Evolutionary conservation across 2,888 invertebrate genomes (phyloP).

Genomic region (Cheilosia variabilis): DNA sequence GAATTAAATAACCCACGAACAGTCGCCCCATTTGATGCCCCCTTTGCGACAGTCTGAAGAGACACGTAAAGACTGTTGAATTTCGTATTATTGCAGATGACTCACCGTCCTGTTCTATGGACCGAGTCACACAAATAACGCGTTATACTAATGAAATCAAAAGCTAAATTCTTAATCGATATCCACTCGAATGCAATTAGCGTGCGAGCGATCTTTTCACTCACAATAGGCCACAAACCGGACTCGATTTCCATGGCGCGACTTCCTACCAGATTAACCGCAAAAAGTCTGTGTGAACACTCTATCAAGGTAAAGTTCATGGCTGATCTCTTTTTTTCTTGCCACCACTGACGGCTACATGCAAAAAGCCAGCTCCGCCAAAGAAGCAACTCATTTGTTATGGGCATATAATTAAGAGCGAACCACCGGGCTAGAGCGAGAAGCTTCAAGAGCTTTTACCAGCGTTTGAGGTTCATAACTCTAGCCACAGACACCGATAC

Average conservation of each 20-base stretch:
- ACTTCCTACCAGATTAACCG: constrained; percentile 45
- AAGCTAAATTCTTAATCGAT: neutral
- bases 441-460: constrained; percentile 23
- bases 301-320: constrained; percentile 70
- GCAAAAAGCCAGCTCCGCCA: constrained; percentile 12
- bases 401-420: constrained; percentile 48
- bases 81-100: neutral
- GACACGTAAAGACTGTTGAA: neutral
- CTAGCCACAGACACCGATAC: neutral
- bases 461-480: constrained; percentile 15
- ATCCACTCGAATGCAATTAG: constrained; percentile 6
- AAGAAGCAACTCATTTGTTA: constrained; percentile 38
- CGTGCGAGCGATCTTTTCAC: constrained; percentile 3
- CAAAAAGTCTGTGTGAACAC: constrained; percentile 41
- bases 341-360: constrained; percentile 23
- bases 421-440: neutral
- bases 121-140: constrained; percentile 25
- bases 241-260: constrained; percentile 2
- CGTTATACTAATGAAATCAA: constrained; percentile 3
- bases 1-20: constrained; percentile 16
- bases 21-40: neutral
- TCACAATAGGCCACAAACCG: neutral
- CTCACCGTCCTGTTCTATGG: neutral
- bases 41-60: neutral
- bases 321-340: constrained; percentile 20